Conservation (phyloP, 2,113 vertebrate species). For the Esox niger region DNA sequence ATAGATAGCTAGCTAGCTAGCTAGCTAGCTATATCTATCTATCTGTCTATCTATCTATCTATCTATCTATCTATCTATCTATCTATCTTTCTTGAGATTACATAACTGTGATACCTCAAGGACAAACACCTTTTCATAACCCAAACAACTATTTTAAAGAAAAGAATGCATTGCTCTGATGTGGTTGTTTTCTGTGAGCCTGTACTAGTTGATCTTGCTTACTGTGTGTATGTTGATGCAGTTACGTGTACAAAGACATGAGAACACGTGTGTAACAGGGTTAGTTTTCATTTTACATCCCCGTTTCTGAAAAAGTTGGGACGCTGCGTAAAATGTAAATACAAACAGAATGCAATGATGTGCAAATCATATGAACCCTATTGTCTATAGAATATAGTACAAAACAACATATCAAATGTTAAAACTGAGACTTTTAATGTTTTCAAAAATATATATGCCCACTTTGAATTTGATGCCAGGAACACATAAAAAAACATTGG, state of each 20-base stretch:
- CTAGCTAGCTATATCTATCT: too few species aligned
- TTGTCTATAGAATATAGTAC: too few species aligned
- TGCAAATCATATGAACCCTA: too few species aligned
- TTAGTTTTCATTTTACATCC: not conserved
- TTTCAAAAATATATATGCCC: too few species aligned
- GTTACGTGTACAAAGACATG: not conserved
- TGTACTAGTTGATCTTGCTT: not conserved
- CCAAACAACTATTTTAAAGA: slow-evolving; percentile 22
- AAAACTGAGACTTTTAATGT: too few species aligned
- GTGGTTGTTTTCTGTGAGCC: not conserved
- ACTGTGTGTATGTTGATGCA: not conserved
- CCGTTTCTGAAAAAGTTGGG: too few species aligned
- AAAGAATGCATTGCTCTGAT: slow-evolving; percentile 56
- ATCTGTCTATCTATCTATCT: not conserved
- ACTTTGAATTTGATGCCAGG: too few species aligned
- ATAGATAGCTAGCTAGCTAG: too few species aligned
- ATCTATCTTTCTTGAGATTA: slow-evolving; percentile 35
- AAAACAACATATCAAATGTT: too few species aligned
- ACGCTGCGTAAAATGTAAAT: too few species aligned
- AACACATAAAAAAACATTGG: too few species aligned
- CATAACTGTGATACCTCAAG: slow-evolving; percentile 49
- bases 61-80: slow-evolving; percentile 5
- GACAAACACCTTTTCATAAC: slow-evolving; percentile 30
- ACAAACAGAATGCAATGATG: too few species aligned
- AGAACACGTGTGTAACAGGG: slow-evolving; percentile 32